These are phyloP conservation scores for Takifugu bimaculatus DNA, from an alignment of 2,113 vertebrate genomes.

Conservation along the genomic window DNA sequence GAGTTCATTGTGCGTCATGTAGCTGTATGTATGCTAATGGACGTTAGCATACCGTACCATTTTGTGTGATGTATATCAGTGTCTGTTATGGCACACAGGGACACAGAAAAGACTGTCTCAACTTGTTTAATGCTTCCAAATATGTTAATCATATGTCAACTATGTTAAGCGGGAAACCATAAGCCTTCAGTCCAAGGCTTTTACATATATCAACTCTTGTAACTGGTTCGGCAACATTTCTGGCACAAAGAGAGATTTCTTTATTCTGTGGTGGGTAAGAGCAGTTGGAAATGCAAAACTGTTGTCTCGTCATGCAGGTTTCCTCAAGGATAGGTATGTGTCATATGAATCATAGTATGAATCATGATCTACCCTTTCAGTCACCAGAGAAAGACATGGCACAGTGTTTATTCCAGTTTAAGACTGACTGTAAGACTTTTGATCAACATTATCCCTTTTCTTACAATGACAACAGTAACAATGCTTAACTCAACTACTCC, in stretches of 20 bases:
- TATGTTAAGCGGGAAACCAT: no score
- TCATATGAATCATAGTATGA: conserved; percentile 16
- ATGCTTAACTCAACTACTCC: background rate
- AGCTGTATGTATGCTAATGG: no score
- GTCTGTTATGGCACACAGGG: no score
- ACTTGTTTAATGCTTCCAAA: no score
- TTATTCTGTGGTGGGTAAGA: conserved; percentile 5
- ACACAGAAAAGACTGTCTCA: no score
- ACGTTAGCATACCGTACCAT: no score
- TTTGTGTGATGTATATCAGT: no score
- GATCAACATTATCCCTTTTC: background rate
- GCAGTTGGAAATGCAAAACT: conserved; percentile 20
- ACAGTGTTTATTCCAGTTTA: conserved; percentile 27
- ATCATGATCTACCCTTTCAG: conserved; percentile 27
- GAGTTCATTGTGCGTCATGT: no score
- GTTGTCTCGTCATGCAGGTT: conserved; percentile 16
- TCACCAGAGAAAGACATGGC: conserved; percentile 33
- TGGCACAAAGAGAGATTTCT: conserved; percentile 14
- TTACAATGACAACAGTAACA: background rate
- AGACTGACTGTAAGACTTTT: conserved; percentile 1
- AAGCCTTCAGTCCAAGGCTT: no score
- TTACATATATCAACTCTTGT: conserved; percentile 9
- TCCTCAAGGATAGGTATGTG: conserved; percentile 1
- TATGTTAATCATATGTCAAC: no score
- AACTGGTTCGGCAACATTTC: conserved; percentile 21